phyloP scores from a whole-genome alignment of 2,888 invertebrate species.

The Galeruca laticollis region DNA sequence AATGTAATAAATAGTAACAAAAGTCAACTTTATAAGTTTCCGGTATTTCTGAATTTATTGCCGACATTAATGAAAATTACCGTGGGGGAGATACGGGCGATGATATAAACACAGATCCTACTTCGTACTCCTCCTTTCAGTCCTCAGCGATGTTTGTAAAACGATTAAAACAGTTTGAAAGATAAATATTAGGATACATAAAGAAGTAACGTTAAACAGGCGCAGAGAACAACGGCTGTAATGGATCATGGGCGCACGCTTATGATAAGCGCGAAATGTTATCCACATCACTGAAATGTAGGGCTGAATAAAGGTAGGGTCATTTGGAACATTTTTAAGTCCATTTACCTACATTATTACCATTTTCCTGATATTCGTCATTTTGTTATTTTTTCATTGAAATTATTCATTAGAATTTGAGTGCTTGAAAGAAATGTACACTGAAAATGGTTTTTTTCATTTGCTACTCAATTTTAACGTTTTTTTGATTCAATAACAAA shows the following conservation, averaged over 20 bases:
- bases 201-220: constrained; percentile 54
- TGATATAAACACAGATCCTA: constrained; percentile 44
- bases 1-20: constrained; percentile 44
- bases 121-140: constrained; percentile 35
- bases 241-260: constrained; percentile 9
- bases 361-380: too few species aligned
- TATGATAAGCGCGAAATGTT: too few species aligned
- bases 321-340: too few species aligned
- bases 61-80: constrained; percentile 46
- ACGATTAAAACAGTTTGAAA: constrained; percentile 56
- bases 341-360: too few species aligned
- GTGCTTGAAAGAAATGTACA: too few species aligned
- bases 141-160: constrained; percentile 50
- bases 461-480: too few species aligned
- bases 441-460: too few species aligned
- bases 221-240: constrained; percentile 22
- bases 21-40: constrained; percentile 46
- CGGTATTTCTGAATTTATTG: constrained; percentile 48
- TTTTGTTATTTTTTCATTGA: too few species aligned
- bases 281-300: too few species aligned
- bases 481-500: too few species aligned
- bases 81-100: constrained; percentile 41
- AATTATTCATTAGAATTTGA: too few species aligned
- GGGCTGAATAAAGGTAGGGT: too few species aligned
- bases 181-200: constrained; percentile 58